phyloP scores from a whole-genome alignment of 2,888 invertebrate genomes.

The Atrina japonica region DNA sequence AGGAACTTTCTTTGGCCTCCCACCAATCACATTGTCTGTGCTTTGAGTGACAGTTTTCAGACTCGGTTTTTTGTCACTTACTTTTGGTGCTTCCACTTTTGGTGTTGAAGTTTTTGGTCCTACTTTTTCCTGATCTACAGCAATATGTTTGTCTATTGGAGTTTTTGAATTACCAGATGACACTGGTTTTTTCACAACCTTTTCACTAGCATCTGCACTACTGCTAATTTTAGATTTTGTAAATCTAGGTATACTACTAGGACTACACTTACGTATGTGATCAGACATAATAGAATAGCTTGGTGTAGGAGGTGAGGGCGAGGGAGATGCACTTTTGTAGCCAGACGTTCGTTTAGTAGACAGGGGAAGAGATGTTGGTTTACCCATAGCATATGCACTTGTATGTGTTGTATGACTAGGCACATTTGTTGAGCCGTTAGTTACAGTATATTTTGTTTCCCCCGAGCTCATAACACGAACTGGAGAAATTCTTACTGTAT shows the following conservation, averaged over 20 bases:
- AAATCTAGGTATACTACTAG: slow-evolving; percentile 40
- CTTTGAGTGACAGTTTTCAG: neutral
- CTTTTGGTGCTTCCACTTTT: slow-evolving; percentile 10
- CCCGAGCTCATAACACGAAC: slow-evolving; percentile 39
- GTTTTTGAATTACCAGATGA: too few relatives aligned
- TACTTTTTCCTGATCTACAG: too few relatives aligned
- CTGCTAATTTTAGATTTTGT: slow-evolving; percentile 6
- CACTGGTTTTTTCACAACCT: slow-evolving; percentile 11
- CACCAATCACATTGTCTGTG: slow-evolving; percentile 32
- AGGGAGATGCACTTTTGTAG: slow-evolving; percentile 24
- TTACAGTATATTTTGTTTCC: slow-evolving; percentile 34
- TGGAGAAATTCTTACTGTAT: slow-evolving; percentile 46
- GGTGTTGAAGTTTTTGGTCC: slow-evolving; percentile 1
- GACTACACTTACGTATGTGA: neutral
- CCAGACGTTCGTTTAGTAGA: slow-evolving; percentile 25
- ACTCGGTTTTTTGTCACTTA: slow-evolving; percentile 8
- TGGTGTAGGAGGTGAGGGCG: slow-evolving; percentile 33
- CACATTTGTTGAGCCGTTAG: slow-evolving; percentile 4
- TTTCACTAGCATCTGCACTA: slow-evolving; percentile 19
- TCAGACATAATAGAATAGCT: neutral
- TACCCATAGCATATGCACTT: slow-evolving; percentile 10
- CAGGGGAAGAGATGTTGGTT: slow-evolving; percentile 30
- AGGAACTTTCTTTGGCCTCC: slow-evolving; percentile 71
- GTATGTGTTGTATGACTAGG: slow-evolving; percentile 11
- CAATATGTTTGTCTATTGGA: too few relatives aligned